phyloP scores from a whole-genome alignment of 2,888 invertebrate species.

The Metellina segmentata region DNA sequence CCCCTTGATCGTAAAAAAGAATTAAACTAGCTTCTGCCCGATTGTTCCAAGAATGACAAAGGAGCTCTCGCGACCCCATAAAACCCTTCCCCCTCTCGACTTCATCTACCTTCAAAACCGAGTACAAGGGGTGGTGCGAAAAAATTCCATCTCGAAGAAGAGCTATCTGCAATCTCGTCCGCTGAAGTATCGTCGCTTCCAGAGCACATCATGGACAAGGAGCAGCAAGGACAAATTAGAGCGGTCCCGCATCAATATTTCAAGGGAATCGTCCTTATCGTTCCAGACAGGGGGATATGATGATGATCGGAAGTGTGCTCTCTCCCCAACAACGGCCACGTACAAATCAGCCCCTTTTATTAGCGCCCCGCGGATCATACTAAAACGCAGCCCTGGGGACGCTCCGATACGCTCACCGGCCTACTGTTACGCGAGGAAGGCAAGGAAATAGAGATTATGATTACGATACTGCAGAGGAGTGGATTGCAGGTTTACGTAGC shows the following conservation, averaged over 20 bases:
- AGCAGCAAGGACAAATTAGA: constrained; percentile 67
- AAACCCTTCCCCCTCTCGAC: constrained; percentile 42
- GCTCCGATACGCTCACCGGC: background rate
- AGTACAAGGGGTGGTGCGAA: constrained; percentile 4
- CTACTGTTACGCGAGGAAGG: background rate
- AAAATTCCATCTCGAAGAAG: background rate
- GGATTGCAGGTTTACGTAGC: no score
- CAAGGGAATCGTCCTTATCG: constrained; percentile 61
- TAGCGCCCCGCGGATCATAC: constrained; percentile 48
- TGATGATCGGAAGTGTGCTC: constrained; percentile 1
- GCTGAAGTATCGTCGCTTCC: constrained; percentile 1
- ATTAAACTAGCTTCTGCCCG: constrained; percentile 61
- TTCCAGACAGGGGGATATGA: constrained; percentile 26
- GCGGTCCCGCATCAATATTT: constrained; percentile 69
- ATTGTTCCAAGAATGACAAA: constrained; percentile 65
- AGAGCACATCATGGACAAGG: background rate
- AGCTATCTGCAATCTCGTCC: constrained; percentile 47
- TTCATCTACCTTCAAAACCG: background rate
- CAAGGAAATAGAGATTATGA: no score
- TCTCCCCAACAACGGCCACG: background rate
- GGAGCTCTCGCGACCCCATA: constrained; percentile 64
- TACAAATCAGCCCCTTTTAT: constrained; percentile 34
- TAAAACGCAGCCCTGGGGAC: constrained; percentile 25
- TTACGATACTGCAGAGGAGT: no score
- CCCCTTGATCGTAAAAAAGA: constrained; percentile 68